Conservation (phyloP, 2,888 invertebrate species). For the Ernsta delagoae region DNA sequence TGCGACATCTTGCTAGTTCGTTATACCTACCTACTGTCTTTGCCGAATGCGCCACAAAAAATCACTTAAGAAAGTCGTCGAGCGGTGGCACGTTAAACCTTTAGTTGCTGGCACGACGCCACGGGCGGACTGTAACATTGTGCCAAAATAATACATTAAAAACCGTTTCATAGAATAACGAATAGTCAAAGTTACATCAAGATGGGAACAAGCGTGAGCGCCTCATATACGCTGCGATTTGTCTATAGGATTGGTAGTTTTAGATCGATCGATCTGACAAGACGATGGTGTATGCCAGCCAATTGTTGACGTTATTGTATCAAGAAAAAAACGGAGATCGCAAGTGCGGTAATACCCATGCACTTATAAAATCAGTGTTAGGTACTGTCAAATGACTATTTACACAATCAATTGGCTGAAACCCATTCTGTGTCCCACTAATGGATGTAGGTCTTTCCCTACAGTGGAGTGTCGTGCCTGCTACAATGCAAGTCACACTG, state of each 20-base stretch:
- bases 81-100: constrained; percentile 73
- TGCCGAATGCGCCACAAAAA: constrained; percentile 68
- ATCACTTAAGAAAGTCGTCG: constrained; percentile 76
- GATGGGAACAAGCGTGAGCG: constrained; percentile 50
- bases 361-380: too few species aligned
- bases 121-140: constrained; percentile 64
- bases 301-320: not conserved
- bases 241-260: not conserved
- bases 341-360: not conserved
- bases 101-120: constrained; percentile 74
- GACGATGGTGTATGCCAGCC: not conserved
- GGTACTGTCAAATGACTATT: too few species aligned
- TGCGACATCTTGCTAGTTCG: constrained; percentile 77
- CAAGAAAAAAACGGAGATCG: not conserved
- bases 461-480: too few species aligned
- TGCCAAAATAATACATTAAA: constrained; percentile 82
- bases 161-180: constrained; percentile 68
- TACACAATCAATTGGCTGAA: too few species aligned
- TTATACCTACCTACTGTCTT: constrained; percentile 73
- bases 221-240: not conserved
- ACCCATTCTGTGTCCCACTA: too few species aligned
- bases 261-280: not conserved
- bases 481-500: too few species aligned
- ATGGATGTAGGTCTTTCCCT: too few species aligned
- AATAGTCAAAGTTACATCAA: constrained; percentile 59